Conservation (phyloP, 2,888 invertebrate genomes). For the Morpho achilles region DNA sequence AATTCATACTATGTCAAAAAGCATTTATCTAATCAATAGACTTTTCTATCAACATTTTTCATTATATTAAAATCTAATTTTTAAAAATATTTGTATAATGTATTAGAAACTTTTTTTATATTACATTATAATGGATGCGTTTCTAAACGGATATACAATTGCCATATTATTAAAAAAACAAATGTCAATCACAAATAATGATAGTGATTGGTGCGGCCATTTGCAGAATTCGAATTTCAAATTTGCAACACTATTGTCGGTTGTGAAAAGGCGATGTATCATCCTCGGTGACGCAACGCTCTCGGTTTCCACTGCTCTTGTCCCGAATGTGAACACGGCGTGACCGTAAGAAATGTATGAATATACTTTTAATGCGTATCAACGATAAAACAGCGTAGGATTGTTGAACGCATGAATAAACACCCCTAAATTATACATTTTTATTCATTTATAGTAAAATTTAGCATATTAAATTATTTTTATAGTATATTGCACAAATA, state of each 20-base stretch:
- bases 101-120: too few species aligned
- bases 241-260: constrained; percentile 39
- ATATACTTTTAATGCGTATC: constrained; percentile 56
- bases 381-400: constrained; percentile 23
- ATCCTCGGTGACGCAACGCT: constrained; percentile 66
- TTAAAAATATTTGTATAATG: too few species aligned
- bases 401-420: constrained; percentile 20
- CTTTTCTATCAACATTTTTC: too few species aligned
- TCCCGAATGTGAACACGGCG: constrained; percentile 66
- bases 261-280: constrained; percentile 55
- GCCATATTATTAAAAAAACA: constrained; percentile 19
- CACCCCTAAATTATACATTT: constrained; percentile 11
- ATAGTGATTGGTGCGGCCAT: constrained; percentile 20
- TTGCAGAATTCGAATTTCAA: constrained; percentile 33
- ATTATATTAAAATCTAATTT: too few species aligned
- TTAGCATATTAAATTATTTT: too few species aligned
- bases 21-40: too few species aligned
- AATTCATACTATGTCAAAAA: too few species aligned
- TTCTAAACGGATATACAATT: neutral
- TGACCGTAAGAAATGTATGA: constrained; percentile 70
- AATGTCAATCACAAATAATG: constrained; percentile 22
- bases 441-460: too few species aligned
- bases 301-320: constrained; percentile 77
- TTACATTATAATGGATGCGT: neutral
- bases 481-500: too few species aligned